Evolutionary conservation across 2,888 invertebrate genomes (phyloP).

Genomic region (Philopedon plagiatum): DNA sequence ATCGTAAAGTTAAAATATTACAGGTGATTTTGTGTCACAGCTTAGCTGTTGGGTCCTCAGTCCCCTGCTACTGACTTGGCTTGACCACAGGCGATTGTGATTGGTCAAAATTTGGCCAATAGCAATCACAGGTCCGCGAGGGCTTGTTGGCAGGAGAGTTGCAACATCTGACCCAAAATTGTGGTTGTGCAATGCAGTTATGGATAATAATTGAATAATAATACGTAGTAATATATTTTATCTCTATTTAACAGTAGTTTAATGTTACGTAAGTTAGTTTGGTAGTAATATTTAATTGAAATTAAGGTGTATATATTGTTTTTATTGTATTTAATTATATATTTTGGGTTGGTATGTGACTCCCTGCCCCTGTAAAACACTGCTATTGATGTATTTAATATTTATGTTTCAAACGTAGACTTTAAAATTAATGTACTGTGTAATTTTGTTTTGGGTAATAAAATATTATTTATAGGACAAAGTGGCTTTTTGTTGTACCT

Average conservation of each 20-base stretch:
- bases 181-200: constrained; percentile 35
- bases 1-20: constrained; percentile 56
- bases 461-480: constrained; percentile 30
- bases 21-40: constrained; percentile 66
- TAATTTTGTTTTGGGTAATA: constrained; percentile 43
- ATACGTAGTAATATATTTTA: background rate
- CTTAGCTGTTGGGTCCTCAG: constrained; percentile 72
- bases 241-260: constrained; percentile 12
- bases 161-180: constrained; percentile 31
- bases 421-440: constrained; percentile 36
- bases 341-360: constrained; percentile 47
- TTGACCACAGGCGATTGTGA: constrained; percentile 67
- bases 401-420: constrained; percentile 46
- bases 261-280: constrained; percentile 8
- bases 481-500: background rate
- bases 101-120: constrained; percentile 41
- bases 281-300: constrained; percentile 15
- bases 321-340: constrained; percentile 26
- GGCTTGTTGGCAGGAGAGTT: constrained; percentile 51
- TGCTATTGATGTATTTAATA: constrained; percentile 61
- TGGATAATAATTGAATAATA: background rate
- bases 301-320: constrained; percentile 25
- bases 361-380: constrained; percentile 60
- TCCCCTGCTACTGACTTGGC: constrained; percentile 72
- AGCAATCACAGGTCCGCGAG: constrained; percentile 48